Evolutionary conservation across 2,888 invertebrate genomes (phyloP), one percentile per base, ranked within the genome.

Genomic region (Drosophila subquinaria): DNA sequence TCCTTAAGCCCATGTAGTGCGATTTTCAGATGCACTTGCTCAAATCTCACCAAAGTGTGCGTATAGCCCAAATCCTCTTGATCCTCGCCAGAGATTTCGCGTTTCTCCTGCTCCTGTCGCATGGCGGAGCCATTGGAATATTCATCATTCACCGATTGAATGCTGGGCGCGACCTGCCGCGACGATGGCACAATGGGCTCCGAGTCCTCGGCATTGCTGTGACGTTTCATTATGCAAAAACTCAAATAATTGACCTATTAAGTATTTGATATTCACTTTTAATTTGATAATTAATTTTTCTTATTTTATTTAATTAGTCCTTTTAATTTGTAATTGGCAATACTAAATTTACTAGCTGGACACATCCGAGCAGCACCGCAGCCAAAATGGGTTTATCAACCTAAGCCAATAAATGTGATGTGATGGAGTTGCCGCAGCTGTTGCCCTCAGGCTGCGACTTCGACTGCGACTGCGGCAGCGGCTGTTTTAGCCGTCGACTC

Each of bases 21-120:
- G 6, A 3, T 35, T 13, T n/a, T 11, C 4, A 52, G 35, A 23
- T 20, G 13, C 38, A 20, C 11, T 53, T 40, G 9, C n/a, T 43
- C 1, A 20, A 38, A 23, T 17, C 74, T 69, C 15, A 77, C 79
- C 79, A 77, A 53, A 0, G 77, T 78, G 48, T 68, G 79, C 1
- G 70, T 77, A 35, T 77, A 77, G 2, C 79, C 74, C 6, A 77
- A 61, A 50, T 69, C 78, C 33, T 77, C 78, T 60, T 77, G 78
- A 33, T 66, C 43, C 17, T 77, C 78, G 62, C 78, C 74, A 20
- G 48, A 57, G 8, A 70, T 64, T 17, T 73, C 77, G 4, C 55
- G 42, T 33, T 48, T 69, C 43, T 77, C 73, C 36, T 73, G 64
- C 17, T 78, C 77, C 38, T 70, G 70, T 35, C 64, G 15, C 10